Base-by-base conservation (phyloP, 2,888 invertebrate species). In the Myathropa florea region DNA sequence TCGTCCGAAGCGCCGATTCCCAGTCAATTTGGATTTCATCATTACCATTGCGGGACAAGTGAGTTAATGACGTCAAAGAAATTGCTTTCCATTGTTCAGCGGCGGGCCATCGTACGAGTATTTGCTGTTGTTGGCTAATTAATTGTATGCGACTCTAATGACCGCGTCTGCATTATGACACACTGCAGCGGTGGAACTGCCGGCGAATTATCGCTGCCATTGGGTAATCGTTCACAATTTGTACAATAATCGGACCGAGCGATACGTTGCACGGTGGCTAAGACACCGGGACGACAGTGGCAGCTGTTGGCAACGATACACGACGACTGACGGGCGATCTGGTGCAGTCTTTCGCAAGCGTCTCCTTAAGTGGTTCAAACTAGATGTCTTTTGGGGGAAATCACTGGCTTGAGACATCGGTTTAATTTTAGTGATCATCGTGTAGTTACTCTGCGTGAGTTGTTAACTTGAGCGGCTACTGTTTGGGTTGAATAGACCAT, bases 141-240 rank as follows among this genome's bases (percentile, higher is more conserved):
- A 80, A 80, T 73, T 60, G 46, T 46, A 60, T 53, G 60, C 30
- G 61, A 63, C 59, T 59, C 28, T 67, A 72, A 67, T 80, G 65
- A 73, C 67, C 28, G 46, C 46, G 60, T 24, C 61, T 80, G 33
- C 26, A 61, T 80, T 80, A 80, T 80, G 80, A 61, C 72, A 80
- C 61, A 67, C 65, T 46, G 24, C 21, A 72, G 36, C 67, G 18
- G 61, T 55, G 46, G 18, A 36, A 67, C 33, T 72, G 72, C 39
- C 65, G 33, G 53, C 36, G 67, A 72, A 64, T 72, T 72, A 67
- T 72, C 59, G 60, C 72, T 65, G 53, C 61, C 53, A 80, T 80
- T 80, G 72, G 23, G 72, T 73, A 72, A 80, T 73, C 21, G 65
- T 6, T 67, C 30, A 72, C 72, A 73, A 73, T 80, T 73, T 72